A percentile compares a stretch with the other conserved stretches of the same genome.
Conservation (phyloP, 2,888 invertebrate species). For the Noctua pronuba region DNA sequence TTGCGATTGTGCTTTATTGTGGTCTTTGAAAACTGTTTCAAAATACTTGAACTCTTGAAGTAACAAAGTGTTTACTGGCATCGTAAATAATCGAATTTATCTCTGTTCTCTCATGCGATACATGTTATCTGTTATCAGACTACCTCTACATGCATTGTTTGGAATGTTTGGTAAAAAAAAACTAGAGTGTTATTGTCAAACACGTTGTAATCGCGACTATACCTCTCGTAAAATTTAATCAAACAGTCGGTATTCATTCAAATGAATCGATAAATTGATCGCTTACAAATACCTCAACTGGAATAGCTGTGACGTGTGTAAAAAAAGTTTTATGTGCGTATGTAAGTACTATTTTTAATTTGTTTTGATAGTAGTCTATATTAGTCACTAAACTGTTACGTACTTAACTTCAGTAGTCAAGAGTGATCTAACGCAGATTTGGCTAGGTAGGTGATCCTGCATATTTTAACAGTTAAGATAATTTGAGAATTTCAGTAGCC, state of each 20-base stretch:
- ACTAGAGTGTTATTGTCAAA: conserved; percentile 53
- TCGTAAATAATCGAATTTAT: conserved; percentile 60
- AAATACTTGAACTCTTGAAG: conserved; percentile 41
- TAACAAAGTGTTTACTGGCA: conserved; percentile 27
- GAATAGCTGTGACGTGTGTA: conserved; percentile 49
- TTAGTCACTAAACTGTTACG: neutral
- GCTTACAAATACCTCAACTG: conserved; percentile 33
- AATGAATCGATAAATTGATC: conserved; percentile 42
- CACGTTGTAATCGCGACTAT: conserved; percentile 43
- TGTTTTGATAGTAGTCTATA: conserved; percentile 30
- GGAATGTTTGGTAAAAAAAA: conserved; percentile 43
- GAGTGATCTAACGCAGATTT: neutral
- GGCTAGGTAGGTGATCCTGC: neutral
- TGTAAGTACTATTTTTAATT: conserved; percentile 63
- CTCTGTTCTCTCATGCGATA: conserved; percentile 61
- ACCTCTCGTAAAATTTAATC: conserved; percentile 44
- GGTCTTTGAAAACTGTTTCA: conserved; percentile 35
- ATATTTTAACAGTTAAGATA: neutral
- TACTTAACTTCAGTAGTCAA: neutral
- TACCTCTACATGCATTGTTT: conserved; percentile 60
- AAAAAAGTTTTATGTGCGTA: conserved; percentile 39
- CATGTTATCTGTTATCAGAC: conserved; percentile 69
- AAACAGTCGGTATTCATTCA: conserved; percentile 15
- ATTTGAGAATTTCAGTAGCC: neutral
- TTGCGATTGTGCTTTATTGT: conserved; percentile 40